Evolutionary conservation across 2,888 invertebrate species (phyloP), one percentile per base, ranked within the genome.

Genomic region (Lumbricus terrestris): DNA sequence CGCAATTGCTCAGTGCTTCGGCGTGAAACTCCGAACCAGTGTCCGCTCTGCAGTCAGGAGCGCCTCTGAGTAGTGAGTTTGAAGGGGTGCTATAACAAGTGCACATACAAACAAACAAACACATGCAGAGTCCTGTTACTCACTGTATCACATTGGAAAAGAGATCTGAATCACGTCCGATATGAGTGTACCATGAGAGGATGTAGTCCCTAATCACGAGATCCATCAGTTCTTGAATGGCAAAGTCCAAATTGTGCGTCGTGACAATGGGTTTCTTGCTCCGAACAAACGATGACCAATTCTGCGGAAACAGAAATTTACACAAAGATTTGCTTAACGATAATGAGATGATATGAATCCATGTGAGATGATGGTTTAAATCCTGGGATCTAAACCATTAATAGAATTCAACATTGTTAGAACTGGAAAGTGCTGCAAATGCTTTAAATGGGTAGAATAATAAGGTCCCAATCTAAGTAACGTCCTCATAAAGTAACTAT

Each of bases 221-320:
- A 94, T 98, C 97, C 92, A 98, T 96, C 83, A 98, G 96, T 94
- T 97, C 97, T 93, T 97, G 97, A 40, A 98, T 95, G 92, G 97
- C 96, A 93, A 97, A 96, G 94, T 98, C 98, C 82, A 98, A 97
- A 91, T 97, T 97, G 92, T 97, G 96, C 85, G 97, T 94, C 35
- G 94, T 93, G 34, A 94, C 93, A 20, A 94, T 93, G n/a, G 89
- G 90, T 33, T 40, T 90, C 13, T 83, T 88, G 29, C 54, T 38
- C n/a, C 40, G 90, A n/a, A 16, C 33, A 34, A 89, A 85, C 3
- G 89, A 42, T 15, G 33, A 13, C 23, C 90, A 88, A 18, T 54
- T 35, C 47, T 91, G 88, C 91, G 13, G 69, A 69, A 69, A 69
- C 16, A 69, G 8, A 29, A 69, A n/a, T 69, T n/a, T n/a, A n/a